A percentile compares a stretch with the other conserved stretches of the same genome.
phyloP scores from a whole-genome alignment of 2,888 invertebrate species.

The Drosophila leonis region DNA sequence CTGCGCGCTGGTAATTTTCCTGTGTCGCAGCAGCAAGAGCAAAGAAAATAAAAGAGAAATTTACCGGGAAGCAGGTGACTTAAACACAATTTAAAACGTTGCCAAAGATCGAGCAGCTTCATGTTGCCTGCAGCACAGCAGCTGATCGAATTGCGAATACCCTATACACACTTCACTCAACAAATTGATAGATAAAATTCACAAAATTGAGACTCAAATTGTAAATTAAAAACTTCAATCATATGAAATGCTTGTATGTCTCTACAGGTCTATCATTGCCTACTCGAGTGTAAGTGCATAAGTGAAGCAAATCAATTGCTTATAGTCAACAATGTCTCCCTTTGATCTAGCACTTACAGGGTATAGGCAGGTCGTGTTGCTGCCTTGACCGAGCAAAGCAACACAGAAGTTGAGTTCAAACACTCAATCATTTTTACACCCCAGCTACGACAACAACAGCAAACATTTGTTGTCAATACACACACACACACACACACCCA shows the following conservation, averaged over 20 bases:
- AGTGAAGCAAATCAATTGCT: not conserved
- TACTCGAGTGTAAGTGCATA: not conserved
- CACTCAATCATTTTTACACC: constrained; percentile 77
- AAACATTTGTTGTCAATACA: constrained; percentile 39
- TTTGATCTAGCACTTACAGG: constrained; percentile 6
- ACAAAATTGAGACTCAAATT: no score
- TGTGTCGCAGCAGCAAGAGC: constrained; percentile 15
- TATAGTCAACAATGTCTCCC: not conserved
- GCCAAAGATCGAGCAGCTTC: constrained; percentile 12
- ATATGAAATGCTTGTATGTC: no score
- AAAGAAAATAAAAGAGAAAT: constrained; percentile 15
- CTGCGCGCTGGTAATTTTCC: constrained; percentile 57
- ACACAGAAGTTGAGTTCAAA: constrained; percentile 71
- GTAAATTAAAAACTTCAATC: no score
- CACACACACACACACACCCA: constrained; percentile 3
- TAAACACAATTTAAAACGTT: constrained; percentile 50
- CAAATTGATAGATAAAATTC: no score
- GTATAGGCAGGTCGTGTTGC: constrained; percentile 9
- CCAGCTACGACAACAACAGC: constrained; percentile 48
- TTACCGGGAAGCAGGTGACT: constrained; percentile 32
- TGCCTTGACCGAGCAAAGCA: constrained; percentile 11
- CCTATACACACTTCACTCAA: not conserved
- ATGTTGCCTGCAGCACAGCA: not conserved
- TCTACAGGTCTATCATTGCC: not conserved
- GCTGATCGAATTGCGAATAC: not conserved